phyloP scores from a whole-genome alignment of 1,140 invertebrate species.

The Cydia pomonella region DNA sequence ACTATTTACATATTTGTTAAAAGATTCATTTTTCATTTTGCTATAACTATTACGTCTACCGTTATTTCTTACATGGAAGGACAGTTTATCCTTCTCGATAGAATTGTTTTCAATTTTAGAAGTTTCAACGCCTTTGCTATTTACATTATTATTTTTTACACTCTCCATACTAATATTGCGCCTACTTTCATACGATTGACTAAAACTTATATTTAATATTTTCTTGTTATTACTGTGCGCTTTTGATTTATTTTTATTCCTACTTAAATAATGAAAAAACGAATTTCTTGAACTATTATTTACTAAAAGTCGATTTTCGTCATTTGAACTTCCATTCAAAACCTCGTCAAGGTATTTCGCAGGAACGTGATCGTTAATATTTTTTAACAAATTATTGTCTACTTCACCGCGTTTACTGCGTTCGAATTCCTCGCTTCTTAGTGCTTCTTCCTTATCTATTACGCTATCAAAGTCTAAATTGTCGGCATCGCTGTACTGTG shows the following conservation, averaged over 20 bases:
- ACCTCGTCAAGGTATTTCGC: conserved; percentile 42
- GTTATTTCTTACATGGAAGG: conserved; percentile 69
- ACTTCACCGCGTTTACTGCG: conserved; percentile 66
- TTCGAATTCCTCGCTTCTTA: conserved; percentile 52
- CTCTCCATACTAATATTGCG: conserved; percentile 69
- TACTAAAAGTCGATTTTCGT: conserved; percentile 51
- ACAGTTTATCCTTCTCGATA: conserved; percentile 65
- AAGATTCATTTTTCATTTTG: conserved; percentile 75
- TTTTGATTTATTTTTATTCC: conserved; percentile 66
- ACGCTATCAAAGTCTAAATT: conserved; percentile 51
- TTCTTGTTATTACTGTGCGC: conserved; percentile 68
- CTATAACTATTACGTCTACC: conserved; percentile 67
- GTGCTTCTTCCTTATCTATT: conserved; percentile 47
- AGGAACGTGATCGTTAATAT: conserved; percentile 43
- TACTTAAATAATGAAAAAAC: conserved; percentile 57
- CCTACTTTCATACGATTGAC: conserved; percentile 69
- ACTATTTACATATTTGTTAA: conserved; percentile 80
- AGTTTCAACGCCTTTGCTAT: conserved; percentile 82
- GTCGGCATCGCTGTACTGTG: conserved; percentile 53
- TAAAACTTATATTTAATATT: conserved; percentile 73
- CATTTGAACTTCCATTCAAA: conserved; percentile 47
- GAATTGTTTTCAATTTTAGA: conserved; percentile 80
- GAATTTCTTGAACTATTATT: conserved; percentile 59
- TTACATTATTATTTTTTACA: conserved; percentile 72
- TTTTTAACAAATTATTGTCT: conserved; percentile 69